phyloP scores from a whole-genome alignment of 2,888 invertebrate genomes.

The Hypena proboscidalis region DNA sequence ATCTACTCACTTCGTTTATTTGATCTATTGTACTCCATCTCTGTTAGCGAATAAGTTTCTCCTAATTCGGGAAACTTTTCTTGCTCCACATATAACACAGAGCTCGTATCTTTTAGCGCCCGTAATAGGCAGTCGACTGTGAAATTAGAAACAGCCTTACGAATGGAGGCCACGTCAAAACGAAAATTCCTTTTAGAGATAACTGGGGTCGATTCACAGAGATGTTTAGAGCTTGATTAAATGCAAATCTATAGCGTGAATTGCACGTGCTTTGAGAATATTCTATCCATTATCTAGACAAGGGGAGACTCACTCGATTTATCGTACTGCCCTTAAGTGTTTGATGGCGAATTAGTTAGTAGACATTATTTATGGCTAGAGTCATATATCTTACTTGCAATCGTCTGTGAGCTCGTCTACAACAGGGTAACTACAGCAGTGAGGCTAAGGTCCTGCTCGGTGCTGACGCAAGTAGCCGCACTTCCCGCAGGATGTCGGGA shows the following conservation, averaged over 20 bases:
- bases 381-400: conserved; percentile 65
- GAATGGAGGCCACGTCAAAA: conserved; percentile 47
- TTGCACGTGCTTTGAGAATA: conserved; percentile 21
- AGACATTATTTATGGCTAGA: conserved; percentile 43
- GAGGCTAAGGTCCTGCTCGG: conserved; percentile 70
- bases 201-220: conserved; percentile 44
- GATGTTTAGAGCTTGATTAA: conserved; percentile 36
- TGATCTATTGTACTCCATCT: conserved; percentile 29
- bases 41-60: conserved; percentile 31
- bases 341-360: conserved; percentile 48
- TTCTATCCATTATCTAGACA: conserved; percentile 9
- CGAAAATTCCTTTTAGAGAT: conserved; percentile 48
- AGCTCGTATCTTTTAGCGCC: conserved; percentile 45
- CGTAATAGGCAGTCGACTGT: conserved; percentile 52
- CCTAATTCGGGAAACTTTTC: conserved; percentile 31
- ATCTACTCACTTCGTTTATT: conserved; percentile 17
- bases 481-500: conserved; percentile 83
- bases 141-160: conserved; percentile 61
- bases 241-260: conserved; percentile 32
- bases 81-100: conserved; percentile 35
- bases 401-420: conserved; percentile 76
- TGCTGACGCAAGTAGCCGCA: conserved; percentile 75
- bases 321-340: conserved; percentile 36
- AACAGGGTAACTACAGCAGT: conserved; percentile 50
- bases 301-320: not conserved